A percentile compares a stretch with the other conserved stretches of the same genome.
phyloP scores from a whole-genome alignment of 2,113 vertebrate genomes.

The Zosterops borbonicus region DNA sequence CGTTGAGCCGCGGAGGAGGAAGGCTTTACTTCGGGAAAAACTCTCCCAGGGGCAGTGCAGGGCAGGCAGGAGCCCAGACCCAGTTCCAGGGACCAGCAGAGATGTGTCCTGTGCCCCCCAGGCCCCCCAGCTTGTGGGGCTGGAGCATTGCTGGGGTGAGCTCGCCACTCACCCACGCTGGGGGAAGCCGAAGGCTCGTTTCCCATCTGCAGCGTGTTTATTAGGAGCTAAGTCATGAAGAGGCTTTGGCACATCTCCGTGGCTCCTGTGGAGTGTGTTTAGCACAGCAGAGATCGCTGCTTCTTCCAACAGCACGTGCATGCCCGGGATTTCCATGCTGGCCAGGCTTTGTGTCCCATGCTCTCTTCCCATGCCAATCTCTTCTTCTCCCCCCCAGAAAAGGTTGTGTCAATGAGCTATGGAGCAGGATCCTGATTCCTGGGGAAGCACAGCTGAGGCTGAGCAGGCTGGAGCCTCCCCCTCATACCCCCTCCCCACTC shows the following conservation, averaged over 20 bases:
- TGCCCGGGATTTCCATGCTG: neutral
- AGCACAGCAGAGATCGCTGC: neutral
- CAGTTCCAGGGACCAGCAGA: neutral
- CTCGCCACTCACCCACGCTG: neutral
- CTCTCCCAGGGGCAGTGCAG: neutral
- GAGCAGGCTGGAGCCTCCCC: neutral
- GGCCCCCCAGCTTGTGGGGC: neutral
- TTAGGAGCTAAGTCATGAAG: conserved; percentile 39
- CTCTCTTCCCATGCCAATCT: neutral
- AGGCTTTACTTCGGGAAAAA: neutral
- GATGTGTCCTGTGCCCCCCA: rapidly evolving
- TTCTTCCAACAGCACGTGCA: neutral
- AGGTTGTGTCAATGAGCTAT: neutral
- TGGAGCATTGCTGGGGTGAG: rapidly evolving
- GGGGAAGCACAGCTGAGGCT: conserved; percentile 1
- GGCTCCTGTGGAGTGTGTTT: neutral
- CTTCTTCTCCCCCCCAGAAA: neutral
- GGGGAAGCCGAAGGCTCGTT: neutral
- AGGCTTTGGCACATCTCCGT: conserved; percentile 30
- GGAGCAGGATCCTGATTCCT: neutral
- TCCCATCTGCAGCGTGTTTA: neutral
- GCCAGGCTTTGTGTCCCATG: neutral
- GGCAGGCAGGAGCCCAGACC: neutral
- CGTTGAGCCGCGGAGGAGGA: neutral
- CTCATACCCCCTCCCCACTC: neutral